Conservation (phyloP, 2,888 invertebrate species). For the Noctua comes region DNA sequence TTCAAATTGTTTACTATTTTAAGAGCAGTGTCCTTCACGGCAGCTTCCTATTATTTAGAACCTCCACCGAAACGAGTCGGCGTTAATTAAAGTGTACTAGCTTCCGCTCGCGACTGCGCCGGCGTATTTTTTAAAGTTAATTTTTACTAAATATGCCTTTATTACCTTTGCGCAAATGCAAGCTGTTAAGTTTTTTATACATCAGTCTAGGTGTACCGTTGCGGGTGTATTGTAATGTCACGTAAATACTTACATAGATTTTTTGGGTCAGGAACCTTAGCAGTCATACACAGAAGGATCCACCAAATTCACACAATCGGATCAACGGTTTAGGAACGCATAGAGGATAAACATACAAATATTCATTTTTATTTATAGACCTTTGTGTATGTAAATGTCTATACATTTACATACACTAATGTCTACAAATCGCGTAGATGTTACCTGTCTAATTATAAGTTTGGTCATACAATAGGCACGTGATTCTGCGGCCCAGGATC, state of each 20-base stretch:
- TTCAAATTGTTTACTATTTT: conserved; percentile 30
- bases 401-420: no score
- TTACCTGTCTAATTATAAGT: conserved; percentile 48
- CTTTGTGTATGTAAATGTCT: conserved; percentile 45
- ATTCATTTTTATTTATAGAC: background rate
- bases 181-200: no score
- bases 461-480: conserved; percentile 7
- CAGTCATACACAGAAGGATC: background rate
- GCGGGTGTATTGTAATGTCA: no score
- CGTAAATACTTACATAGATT: background rate
- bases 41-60: conserved; percentile 51
- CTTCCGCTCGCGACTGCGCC: background rate
- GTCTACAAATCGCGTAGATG: conserved; percentile 32
- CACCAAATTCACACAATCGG: background rate
- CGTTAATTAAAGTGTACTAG: conserved; percentile 53
- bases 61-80: conserved; percentile 27
- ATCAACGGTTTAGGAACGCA: background rate
- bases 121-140: background rate
- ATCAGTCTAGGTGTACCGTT: background rate
- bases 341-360: background rate
- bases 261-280: background rate
- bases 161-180: no score
- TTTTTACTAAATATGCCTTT: background rate
- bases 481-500: background rate
- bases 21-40: conserved; percentile 43